Conservation (phyloP, 1,140 invertebrate species). For the Parapsyche elsis region DNA sequence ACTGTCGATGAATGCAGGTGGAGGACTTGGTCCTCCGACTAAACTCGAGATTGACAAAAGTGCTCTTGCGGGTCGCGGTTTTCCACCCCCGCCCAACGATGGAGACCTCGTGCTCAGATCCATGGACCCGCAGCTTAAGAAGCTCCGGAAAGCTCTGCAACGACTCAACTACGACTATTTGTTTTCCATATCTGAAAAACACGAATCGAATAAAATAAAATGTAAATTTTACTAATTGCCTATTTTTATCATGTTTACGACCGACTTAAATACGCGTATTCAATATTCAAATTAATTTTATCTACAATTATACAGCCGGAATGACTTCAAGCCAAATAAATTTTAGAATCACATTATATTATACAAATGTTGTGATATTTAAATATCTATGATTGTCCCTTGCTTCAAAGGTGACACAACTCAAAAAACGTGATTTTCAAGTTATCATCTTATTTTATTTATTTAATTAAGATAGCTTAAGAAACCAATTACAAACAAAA, state of each 20-base stretch:
- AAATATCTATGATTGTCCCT: too few species aligned
- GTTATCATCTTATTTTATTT: too few species aligned
- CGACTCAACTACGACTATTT: not conserved
- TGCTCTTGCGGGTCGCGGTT: slow-evolving; percentile 51
- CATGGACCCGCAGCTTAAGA: slow-evolving; percentile 37
- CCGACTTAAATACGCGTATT: not conserved
- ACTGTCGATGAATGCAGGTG: not conserved
- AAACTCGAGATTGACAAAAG: slow-evolving; percentile 51
- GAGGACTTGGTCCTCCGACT: slow-evolving; percentile 36
- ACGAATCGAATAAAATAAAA: not conserved
- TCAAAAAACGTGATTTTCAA: too few species aligned
- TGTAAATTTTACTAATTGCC: not conserved
- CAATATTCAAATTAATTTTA: too few species aligned
- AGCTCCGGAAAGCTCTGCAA: not conserved
- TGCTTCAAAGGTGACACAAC: too few species aligned
- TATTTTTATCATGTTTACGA: slow-evolving; percentile 3
- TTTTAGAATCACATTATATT: too few species aligned
- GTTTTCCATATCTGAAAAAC: slow-evolving; percentile 4
- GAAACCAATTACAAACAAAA: too few species aligned
- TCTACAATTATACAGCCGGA: too few species aligned
- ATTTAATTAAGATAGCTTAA: too few species aligned
- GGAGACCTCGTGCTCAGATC: slow-evolving; percentile 49
- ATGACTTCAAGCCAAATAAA: too few species aligned
- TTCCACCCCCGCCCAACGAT: slow-evolving; percentile 22
- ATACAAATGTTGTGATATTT: too few species aligned